Percentiles rank a stretch among this genome's conserved stretches.
These are phyloP conservation scores for Chamaea fasciata DNA, from an alignment of 2,113 vertebrate species.

Conservation along the genomic window DNA sequence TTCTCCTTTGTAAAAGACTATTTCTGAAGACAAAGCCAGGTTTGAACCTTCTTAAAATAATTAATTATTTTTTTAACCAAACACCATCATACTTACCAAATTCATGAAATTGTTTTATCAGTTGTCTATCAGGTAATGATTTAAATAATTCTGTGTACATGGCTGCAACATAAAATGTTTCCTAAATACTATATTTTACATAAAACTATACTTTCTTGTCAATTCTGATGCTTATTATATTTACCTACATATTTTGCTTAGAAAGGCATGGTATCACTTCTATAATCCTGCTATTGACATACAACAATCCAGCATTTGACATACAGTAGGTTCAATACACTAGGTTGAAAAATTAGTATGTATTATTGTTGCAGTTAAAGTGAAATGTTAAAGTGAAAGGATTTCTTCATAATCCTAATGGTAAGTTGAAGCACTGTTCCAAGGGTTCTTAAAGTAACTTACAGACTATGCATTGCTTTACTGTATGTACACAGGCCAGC, in stretches of 20 bases:
- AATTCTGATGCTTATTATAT: not conserved
- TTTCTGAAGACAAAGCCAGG: not conserved
- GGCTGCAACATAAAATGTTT: not conserved
- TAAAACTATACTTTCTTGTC: not conserved
- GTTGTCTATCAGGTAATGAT: not conserved
- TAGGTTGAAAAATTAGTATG: not conserved
- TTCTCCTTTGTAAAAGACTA: not conserved
- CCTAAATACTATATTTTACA: not conserved
- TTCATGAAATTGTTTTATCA: not conserved
- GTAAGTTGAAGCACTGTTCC: not conserved
- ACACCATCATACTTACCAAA: not conserved
- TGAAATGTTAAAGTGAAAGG: not conserved
- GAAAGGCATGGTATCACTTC: not conserved
- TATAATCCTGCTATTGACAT: not conserved
- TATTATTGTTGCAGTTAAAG: not conserved
- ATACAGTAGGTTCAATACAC: not conserved
- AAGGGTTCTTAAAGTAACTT: not conserved
- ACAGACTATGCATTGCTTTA: not conserved
- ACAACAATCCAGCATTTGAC: not conserved
- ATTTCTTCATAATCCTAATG: not conserved
- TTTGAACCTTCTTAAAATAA: not conserved
- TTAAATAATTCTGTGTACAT: not conserved
- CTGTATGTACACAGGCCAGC: not conserved
- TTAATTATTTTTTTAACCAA: not conserved
- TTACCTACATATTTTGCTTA: not conserved